phyloP scores from a whole-genome alignment of 2,113 vertebrate species.

The Nycticryphes semicollaris region DNA sequence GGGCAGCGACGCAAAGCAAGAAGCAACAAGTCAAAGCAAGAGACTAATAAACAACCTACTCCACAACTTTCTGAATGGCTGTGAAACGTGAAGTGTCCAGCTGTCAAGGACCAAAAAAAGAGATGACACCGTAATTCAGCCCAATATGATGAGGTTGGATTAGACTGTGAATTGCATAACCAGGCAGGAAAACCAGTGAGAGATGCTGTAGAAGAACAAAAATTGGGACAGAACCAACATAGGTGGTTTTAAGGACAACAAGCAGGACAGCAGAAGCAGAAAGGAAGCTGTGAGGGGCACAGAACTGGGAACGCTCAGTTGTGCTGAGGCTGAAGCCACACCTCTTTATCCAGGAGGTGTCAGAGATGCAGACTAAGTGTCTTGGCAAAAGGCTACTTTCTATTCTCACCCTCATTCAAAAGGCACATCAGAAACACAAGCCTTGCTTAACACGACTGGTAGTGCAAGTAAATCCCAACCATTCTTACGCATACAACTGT shows the following conservation, averaged over 20 bases:
- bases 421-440: neutral
- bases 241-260: neutral
- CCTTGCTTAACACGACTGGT: rapidly evolving
- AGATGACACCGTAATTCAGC: neutral
- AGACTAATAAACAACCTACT: neutral
- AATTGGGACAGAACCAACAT: neutral
- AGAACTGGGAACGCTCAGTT: neutral
- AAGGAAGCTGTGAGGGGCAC: neutral
- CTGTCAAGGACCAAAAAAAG: neutral
- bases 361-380: neutral
- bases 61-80: neutral
- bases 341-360: neutral
- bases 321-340: neutral
- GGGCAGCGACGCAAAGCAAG: neutral
- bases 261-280: neutral
- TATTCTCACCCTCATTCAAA: neutral
- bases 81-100: neutral
- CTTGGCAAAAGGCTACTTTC: neutral
- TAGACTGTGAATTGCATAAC: neutral
- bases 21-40: constrained; percentile 1
- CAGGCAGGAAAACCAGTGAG: neutral
- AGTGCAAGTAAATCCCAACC: neutral
- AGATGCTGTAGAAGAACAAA: neutral
- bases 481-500: neutral
- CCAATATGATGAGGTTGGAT: neutral